Evolutionary conservation across 2,113 vertebrate species (phyloP), one percentile per base, ranked within the genome.

Genomic region (Pachycephala philippinensis): DNA sequence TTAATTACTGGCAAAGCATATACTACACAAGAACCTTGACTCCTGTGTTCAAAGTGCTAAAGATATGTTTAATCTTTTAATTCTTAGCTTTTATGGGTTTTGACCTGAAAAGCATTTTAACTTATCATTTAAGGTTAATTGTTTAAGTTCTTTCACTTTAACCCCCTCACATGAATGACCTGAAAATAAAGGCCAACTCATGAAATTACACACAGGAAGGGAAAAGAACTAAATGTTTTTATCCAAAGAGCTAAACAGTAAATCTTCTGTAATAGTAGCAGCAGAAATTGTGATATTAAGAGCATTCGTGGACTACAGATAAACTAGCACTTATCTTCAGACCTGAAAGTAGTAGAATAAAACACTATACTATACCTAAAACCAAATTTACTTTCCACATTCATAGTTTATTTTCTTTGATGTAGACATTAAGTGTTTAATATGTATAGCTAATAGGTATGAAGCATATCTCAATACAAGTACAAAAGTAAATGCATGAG

Each of bases 281-380:
- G 26, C 9, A 85, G 19, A 72, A 69, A 31, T 31, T 40, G 6
- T 69, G 31, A 23, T 59, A 33, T 31, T 63, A 57, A 11, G 22
- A 71, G 7, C 15, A 71, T 19, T 77, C 0, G 1, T 28, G 21
- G 26, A 45, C 15, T 22, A 52, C 2, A 0, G 37, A 60, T 37
- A 60, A 60, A 37, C 57, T 60, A 84, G 8, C 2, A 54, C 57
- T 79, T 45, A 1, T 53, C 23, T 69, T 74, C 4, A 7, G 20
- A 53, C 61, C 16, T 35, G 11, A 60, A 95, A 60, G 9, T 14
- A 28, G 20, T 53, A 37, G 28, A 84, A 59, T 59, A 49, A 57
- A 83, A 40, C 56, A 22, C 17, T 68, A 30, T 37, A 45, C 1
- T 31, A 45, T 37, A 22, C 3, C 64, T 60, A 56, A 71, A 90